Percentiles rank a stretch among this genome's conserved stretches.
Conservation (phyloP, 2,113 vertebrate genomes). For the Tragelaphus strepsiceros region DNA sequence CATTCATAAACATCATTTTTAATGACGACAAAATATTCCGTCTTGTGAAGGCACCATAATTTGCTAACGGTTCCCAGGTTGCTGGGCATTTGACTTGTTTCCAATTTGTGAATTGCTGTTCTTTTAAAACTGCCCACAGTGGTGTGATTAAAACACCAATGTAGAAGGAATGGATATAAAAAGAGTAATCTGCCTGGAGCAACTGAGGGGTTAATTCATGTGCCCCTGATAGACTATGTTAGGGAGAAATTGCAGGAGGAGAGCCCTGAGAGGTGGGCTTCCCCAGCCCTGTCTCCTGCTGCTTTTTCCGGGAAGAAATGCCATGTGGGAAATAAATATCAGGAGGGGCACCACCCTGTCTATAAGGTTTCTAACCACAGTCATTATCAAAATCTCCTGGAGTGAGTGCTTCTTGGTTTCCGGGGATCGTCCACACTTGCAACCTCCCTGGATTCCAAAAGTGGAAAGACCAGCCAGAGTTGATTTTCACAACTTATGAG, state of each 20-base stretch:
- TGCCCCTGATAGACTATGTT: neutral
- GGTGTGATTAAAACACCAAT: neutral
- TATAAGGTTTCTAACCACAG: too few species aligned
- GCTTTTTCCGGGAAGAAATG: neutral
- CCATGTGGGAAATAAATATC: neutral
- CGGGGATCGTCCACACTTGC: neutral
- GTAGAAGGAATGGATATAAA: neutral
- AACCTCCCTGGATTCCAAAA: neutral
- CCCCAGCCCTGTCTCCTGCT: neutral
- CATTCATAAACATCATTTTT: conserved; percentile 29
- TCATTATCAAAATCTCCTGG: neutral
- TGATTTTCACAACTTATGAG: neutral
- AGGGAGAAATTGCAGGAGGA: neutral
- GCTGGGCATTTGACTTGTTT: conserved; percentile 20
- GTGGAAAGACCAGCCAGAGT: neutral
- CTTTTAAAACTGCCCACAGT: neutral
- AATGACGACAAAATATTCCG: conserved; percentile 29
- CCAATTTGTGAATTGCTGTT: conserved; percentile 38
- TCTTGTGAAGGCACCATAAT: neutral
- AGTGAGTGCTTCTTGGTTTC: neutral
- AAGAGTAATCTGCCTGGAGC: neutral
- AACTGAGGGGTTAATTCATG: neutral
- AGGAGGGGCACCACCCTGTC: neutral
- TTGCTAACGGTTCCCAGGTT: neutral
- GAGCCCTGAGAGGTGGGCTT: too few species aligned